Evolutionary conservation across 2,888 invertebrate species (phyloP), one percentile per base, ranked within the genome.

Genomic region (Epinotia ramella): DNA sequence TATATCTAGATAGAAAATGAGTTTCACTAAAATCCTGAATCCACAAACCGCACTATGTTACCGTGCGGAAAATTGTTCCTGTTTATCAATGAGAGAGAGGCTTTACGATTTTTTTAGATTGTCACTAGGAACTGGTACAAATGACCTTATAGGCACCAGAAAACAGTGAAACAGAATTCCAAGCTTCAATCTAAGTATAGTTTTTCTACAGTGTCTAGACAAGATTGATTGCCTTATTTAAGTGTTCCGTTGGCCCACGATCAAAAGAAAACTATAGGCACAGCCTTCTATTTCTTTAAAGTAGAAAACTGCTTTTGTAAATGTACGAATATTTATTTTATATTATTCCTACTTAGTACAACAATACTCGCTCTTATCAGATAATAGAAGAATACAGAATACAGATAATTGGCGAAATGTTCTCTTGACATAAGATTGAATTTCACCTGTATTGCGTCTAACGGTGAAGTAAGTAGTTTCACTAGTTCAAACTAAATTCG

Each of bases 221-320:
- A 73, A 66, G 73, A 73, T 73, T 73, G 73, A 73, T 73, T 59
- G 73, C 65, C 49, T 62, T 73, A 59, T 73, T 33, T 73, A 73
- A 73, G 73, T 66, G 59, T 73, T 59, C 49, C 53, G 53, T 66
- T 66, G 66, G 66, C 66, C 53, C 53, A 66, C 33, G 66, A 53
- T 66, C 66, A 66, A 66, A 53, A 13, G n/a, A 66, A 66, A 66
- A 53, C 20, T 64, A 53, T 53, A 53, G 28, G 18, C n/a, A 11
- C 13, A 66, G 49, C 9, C 49, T 49, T 24, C 13, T 24, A 46
- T 28, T 65, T 66, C n/a, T 53, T 66, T 33, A 24, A 53, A 12
- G 33, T 16, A 33, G 33, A 28, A 49, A 16, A 66, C 18, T n/a
- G 11, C 53, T 53, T 53, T n/a, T 5, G n/a, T 53, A n/a, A 4